Evolutionary conservation across 2,113 vertebrate species (phyloP).

Genomic region (Myrmecobius fasciatus): DNA sequence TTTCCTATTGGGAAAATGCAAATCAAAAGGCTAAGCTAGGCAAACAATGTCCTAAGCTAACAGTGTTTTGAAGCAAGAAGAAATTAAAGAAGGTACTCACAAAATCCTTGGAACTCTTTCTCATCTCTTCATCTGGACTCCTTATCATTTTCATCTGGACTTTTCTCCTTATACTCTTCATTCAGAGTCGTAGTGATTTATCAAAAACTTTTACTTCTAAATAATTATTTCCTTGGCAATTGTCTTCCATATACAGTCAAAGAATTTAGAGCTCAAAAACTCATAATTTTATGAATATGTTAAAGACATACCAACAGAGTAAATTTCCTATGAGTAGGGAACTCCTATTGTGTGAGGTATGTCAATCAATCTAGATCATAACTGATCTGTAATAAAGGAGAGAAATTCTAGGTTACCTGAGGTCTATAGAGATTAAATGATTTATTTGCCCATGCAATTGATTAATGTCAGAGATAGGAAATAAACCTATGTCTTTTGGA

Average conservation of each 20-base stretch:
- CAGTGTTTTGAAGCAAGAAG: not conserved
- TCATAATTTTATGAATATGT: no score
- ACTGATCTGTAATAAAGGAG: no score
- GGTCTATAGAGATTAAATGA: no score
- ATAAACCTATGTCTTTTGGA: no score
- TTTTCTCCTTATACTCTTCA: not conserved
- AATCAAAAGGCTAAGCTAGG: not conserved
- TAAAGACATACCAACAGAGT: no score
- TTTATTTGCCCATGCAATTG: no score
- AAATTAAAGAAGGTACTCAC: not conserved
- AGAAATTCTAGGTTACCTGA: no score
- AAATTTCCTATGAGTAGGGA: no score
- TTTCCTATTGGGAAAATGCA: constrained; percentile 10
- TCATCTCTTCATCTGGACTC: not conserved
- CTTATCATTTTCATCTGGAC: not conserved
- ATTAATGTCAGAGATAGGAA: no score
- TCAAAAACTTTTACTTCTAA: not conserved
- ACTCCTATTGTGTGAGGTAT: no score
- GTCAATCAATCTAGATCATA: no score
- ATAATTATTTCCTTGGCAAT: not conserved
- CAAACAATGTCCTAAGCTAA: not conserved
- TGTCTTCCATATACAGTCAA: not conserved
- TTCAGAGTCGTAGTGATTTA: not conserved
- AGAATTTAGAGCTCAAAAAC: no score
- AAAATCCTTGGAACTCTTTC: not conserved